Evolutionary conservation across 2,113 vertebrate genomes (phyloP).

Genomic region (Callopanchax toddi): DNA sequence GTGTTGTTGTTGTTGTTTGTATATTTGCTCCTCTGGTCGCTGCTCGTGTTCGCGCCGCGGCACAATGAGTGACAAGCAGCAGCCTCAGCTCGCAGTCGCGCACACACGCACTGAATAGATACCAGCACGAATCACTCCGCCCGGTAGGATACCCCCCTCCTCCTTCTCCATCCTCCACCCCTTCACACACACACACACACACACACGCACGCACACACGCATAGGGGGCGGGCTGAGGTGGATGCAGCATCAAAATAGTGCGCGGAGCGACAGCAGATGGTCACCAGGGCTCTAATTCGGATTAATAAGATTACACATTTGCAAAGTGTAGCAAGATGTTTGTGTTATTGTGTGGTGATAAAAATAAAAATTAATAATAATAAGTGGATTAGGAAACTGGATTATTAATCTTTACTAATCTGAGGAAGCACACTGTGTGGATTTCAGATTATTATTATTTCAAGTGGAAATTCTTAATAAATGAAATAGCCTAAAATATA

Average conservation of each 20-base stretch:
- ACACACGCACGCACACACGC: background rate
- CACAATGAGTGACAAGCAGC: conserved; percentile 90
- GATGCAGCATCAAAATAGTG: conserved; percentile 76
- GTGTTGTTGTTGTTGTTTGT: background rate
- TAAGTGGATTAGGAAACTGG: background rate
- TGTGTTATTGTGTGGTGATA: conserved; percentile 17
- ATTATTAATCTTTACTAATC: background rate
- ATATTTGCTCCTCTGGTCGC: conserved; percentile 66
- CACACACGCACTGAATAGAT: conserved; percentile 63
- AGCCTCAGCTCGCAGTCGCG: conserved; percentile 86
- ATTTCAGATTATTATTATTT: no score
- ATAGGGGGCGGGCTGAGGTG: conserved; percentile 61
- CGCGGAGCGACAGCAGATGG: conserved; percentile 78
- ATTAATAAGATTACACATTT: conserved; percentile 61
- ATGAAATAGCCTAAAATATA: no score
- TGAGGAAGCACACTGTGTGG: background rate
- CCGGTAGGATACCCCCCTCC: conserved; percentile 54
- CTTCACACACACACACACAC: background rate
- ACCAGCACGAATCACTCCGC: conserved; percentile 87
- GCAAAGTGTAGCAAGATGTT: conserved; percentile 14
- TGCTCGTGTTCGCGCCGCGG: conserved; percentile 79
- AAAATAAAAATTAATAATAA: no score
- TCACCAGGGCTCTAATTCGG: conserved; percentile 67
- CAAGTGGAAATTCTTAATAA: no score
- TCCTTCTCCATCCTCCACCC: background rate